phyloP scores from a whole-genome alignment of 2,113 vertebrate species.

The rabbit (Oryctolagus cuniculus) region mOryCun1.1 NC_091438.1:11328501-11329000 shows the following conservation, averaged over 20 bases:
- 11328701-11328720: background rate
- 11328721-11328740: background rate
- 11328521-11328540: background rate
- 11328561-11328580: too few relatives aligned
- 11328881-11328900: too few relatives aligned
- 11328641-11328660: background rate
- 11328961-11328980: too few relatives aligned
- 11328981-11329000: too few relatives aligned
- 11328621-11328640: fast-evolving
- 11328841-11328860: too few relatives aligned
- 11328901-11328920: too few relatives aligned
- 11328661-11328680: background rate
- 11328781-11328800: too few relatives aligned
- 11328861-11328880: too few relatives aligned
- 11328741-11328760: background rate
- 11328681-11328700: background rate
- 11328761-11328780: background rate
- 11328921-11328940: too few relatives aligned
- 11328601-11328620: background rate
- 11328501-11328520: background rate
- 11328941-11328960: too few relatives aligned
- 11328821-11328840: too few relatives aligned
- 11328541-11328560: background rate
- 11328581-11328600: background rate
- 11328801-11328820: too few relatives aligned